Base-by-base conservation (phyloP, 2,113 vertebrate genomes). In the Crotalus viridis region DNA sequence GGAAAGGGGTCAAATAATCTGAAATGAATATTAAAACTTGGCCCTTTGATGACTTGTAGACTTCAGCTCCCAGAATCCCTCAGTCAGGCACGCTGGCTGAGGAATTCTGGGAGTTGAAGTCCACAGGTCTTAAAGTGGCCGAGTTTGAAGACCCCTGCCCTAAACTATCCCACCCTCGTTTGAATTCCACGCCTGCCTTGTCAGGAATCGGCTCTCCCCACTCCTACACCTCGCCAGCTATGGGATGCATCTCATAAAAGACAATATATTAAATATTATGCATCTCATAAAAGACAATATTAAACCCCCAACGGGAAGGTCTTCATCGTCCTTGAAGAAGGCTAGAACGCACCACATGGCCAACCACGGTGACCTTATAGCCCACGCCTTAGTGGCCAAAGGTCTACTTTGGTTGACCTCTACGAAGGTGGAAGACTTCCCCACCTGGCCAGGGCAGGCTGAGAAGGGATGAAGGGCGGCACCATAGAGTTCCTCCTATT, bases 381-480 rank as follows among this genome's bases (percentile, higher is more conserved):
- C 17, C 19, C 17, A n/a, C 33, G 0, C 48, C 8, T 51, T 51
- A 8, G 48, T 9, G 48, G 48, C 48, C 48, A 51, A 22, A 26
- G 2, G 7, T 61, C 57, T 10, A 4, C 22, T 85, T 81, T 48
- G 46, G 39, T 17, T 26, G 48, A 24, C 55, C 48, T 46, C 24
- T 74, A 24, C 19, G 55, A 51, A 8, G 56, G 17, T 51, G 6
- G 86, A 5, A 9, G 1, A 51, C 33, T 43, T 61, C 33, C 87
- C 17, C 74, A 91, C 90, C 93, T 89, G 85, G 90, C 10, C n/a
- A 91, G 21, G 85, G 91, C 21, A 3, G 87, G 55, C 88, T 93
- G n/a, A 89, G 90, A 74, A 61, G 64, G 52, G 21, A 88, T 33
- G 17, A 93, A 10, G 24, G 86, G 88, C 26, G 39, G 61, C 64